Base-by-base conservation (phyloP, 1,140 invertebrate species). In the Eueides isabella region DNA sequence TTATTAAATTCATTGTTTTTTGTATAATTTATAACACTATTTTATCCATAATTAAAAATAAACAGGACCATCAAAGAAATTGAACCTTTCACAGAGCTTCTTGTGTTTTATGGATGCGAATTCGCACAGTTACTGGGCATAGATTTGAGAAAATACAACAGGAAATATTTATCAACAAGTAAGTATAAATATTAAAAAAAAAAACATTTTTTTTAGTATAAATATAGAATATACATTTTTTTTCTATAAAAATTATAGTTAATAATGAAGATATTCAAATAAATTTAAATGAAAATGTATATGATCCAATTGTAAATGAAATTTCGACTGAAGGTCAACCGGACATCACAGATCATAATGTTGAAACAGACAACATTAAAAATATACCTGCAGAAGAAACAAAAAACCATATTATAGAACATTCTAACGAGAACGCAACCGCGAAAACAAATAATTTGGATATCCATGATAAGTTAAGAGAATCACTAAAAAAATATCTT, bases 91-190 rank as follows among this genome's bases (percentile, higher is more conserved):
- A 87, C 92, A 16, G 95, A 95, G 76, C 80, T 95, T 23, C 80
- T 95, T 64, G 94, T 95, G 5, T 95, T 94, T 90, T 95, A 95
- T 73, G 94, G 94, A 0, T 82, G 88, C 23, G 89, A 92, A 26
- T 94, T 92, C 67, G 91, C 87, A 0, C 77, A 88, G 28, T 79
- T 83, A 19, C 85, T 95, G n/a, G 88, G 89, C 14, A 79, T 89
- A n/a, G 80, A 89, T 64, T 23, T 89, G 5, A 73, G 63, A 9
- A 77, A 61, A 64, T 88, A 88, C 62, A 83, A 86, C 61, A 55
- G 23, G 61, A 16, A 23, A 33, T 23, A 2, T 19, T 19, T 12
- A 11, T n/a, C 30, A 7, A 9, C 6, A 55, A 19, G 48, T 55
- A 55, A 55, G 19, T 55, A 26, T 55, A 55, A 26, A 12, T 26